Evolutionary conservation across 2,113 vertebrate genomes (phyloP), one percentile per base, ranked within the genome.

Genomic region (Emydocephalus ijimae): DNA sequence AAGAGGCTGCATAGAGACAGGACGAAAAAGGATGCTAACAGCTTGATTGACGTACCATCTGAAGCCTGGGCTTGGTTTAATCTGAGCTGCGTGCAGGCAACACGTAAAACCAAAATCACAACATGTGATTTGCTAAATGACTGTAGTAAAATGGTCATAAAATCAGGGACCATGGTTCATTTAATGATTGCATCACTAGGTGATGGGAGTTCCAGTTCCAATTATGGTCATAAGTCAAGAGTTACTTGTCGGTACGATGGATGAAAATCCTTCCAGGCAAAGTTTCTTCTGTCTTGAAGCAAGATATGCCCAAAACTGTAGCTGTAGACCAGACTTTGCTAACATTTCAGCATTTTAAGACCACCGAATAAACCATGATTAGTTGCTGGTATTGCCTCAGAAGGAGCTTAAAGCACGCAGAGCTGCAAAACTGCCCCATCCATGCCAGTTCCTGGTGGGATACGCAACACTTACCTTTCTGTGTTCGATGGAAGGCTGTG

Each of bases 401-500:
- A 34, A 34, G 15, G n/a, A 20, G 14, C n/a, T 74, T 74, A 39
- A 74, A 34, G n/a, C n/a, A 74, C 1, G 2, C 69, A 34, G 5
- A 34, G 14, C 14, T 18, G 64, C 64, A 74, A 39, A 39, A 15
- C 15, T 20, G 15, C 3, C 15, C 69, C 0, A 6, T 20, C 1
- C 34, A 20, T 7, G 69, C 1, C 0, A 34, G 34, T 4, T 11
- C 8, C 18, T 55, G 23, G 54, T 8, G 3, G 4, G n/a, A 89
- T 11, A 23, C 1, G 1, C 50, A 89, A 10, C 3, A 21, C 95
- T 97, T 97, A 99, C 99, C 98, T 99, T 98, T 97, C 98, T 98
- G 98, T 99, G 98, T 94, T 98, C 98, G 90, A 96, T 93, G 52
- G 98, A 96, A 91, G 97, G 96, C 94, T 99, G 98, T 54, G 98